phyloP scores from a whole-genome alignment of 2,888 invertebrate genomes.

The Caenorhabditis auriculariae region DNA sequence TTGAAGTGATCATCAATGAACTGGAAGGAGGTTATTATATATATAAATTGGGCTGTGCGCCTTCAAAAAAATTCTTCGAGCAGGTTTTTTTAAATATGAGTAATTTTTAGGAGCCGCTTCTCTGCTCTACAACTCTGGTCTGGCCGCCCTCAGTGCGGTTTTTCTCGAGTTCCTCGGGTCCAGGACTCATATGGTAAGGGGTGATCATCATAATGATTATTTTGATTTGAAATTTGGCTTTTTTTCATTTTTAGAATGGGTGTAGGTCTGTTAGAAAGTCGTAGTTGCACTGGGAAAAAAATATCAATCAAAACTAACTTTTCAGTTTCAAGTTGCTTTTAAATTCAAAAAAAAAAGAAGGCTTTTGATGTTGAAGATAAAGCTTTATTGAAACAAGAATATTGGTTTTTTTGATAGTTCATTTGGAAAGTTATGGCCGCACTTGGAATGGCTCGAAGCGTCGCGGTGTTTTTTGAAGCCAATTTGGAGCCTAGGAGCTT shows the following conservation, averaged over 20 bases:
- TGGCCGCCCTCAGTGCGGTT: slow-evolving; percentile 60
- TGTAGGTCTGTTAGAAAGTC: not conserved
- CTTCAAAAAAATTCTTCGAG: too few relatives aligned
- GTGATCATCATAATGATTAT: too few relatives aligned
- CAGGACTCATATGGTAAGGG: slow-evolving; percentile 65
- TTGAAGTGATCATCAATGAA: slow-evolving; percentile 41
- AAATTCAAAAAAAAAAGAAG: too few relatives aligned
- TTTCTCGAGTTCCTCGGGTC: slow-evolving; percentile 63
- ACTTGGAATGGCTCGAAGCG: too few relatives aligned
- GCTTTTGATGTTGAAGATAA: too few relatives aligned
- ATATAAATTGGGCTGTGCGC: too few relatives aligned
- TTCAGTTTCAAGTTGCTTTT: too few relatives aligned
- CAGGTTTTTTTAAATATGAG: not conserved
- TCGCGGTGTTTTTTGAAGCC: too few relatives aligned
- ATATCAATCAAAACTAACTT: not conserved
- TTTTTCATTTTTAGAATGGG: not conserved
- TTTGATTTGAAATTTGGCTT: not conserved
- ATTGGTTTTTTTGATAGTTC: too few relatives aligned
- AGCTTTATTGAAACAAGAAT: too few relatives aligned
- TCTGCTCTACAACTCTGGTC: slow-evolving; percentile 40
- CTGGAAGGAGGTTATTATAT: slow-evolving; percentile 39
- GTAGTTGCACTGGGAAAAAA: not conserved
- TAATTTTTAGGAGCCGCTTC: slow-evolving; percentile 22
- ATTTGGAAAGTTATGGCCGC: too few relatives aligned
- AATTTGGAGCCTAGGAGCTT: too few relatives aligned